These are phyloP conservation scores for Anthonomus grandis DNA, from an alignment of 1,140 invertebrate species.

Conservation along the genomic window DNA sequence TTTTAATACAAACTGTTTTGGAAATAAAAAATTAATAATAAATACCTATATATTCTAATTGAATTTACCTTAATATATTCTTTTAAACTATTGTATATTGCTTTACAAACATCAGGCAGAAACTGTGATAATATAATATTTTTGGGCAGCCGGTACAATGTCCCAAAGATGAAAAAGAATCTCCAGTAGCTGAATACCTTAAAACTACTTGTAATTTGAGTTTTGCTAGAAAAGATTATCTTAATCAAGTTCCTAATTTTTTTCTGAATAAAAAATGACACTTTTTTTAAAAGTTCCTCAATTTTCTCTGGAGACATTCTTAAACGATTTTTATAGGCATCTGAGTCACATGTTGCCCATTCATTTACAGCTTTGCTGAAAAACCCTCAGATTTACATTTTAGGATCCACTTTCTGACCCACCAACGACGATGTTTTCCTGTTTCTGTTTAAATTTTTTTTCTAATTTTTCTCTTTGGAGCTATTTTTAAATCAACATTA, in stretches of 20 bases:
- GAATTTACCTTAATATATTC: slow-evolving; percentile 2
- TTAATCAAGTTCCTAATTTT: neutral
- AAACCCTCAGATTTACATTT: neutral
- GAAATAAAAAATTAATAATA: neutral
- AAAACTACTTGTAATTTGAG: slow-evolving; percentile 7
- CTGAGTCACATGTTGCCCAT: neutral
- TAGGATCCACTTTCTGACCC: neutral
- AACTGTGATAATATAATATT: neutral
- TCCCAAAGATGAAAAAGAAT: neutral
- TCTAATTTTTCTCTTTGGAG: no score
- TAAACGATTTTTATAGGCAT: neutral
- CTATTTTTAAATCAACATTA: no score
- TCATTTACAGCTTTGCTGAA: neutral
- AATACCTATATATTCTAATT: neutral
- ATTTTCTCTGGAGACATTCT: neutral
- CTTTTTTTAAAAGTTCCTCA: neutral
- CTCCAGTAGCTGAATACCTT: no score
- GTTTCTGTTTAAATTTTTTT: no score
- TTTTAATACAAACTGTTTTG: neutral
- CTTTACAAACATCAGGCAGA: neutral
- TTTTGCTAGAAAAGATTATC: neutral
- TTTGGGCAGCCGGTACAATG: neutral
- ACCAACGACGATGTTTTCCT: neutral
- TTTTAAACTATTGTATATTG: slow-evolving; percentile 3
- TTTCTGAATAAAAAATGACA: no score